Base-by-base conservation (phyloP, 2,797 vertebrate species). In the Eutrigla gurnardus region DNA sequence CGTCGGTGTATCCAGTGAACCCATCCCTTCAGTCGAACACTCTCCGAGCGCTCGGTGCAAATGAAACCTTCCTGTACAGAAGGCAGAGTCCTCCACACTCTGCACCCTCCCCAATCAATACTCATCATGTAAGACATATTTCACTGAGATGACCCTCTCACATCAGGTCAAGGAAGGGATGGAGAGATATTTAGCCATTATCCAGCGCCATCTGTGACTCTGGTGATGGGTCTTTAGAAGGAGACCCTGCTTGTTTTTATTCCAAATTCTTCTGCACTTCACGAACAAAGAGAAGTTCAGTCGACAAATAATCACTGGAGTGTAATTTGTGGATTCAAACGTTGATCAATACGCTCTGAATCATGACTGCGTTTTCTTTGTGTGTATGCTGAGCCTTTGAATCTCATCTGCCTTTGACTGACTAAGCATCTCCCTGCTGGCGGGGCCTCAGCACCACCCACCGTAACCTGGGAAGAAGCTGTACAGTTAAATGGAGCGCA, bases 81-180 rank as follows among this genome's bases (percentile, higher is more conserved):
- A 11, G 77, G 64, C 17, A 55, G 72, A 80, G 71, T 77, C 80
- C 75, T 77, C 65, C 73, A 3, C 13, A 63, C 65, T 75, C 67
- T 12, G 61, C 53, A 46, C 70, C 81, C 73, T 25, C 68, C 82
- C 73, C 79, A 81, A 91, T 93, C 93, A 88, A 92, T 93, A 90
- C 84, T 90, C 86, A 93, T 93, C 91, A 91, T 90, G 88, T 90
- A 83, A 81, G 86, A 92, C 87, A 88, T 88, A 89, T 91, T 90
- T 90, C 85, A 89, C 66, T 69, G 75, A 79, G 87, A 79, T 81
- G 81, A 69, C 76, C 81, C 53, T 73, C 62, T 81, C 69, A 39
- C 59, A 12, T 65, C 18, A 9, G 88, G 86, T 89, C 88, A 81
- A 12, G 42, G 75, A 49, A 68, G 75, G 63, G 67, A 84, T 79